Conservation (phyloP, 2,888 invertebrate species). For the Phyto melanocephala region DNA sequence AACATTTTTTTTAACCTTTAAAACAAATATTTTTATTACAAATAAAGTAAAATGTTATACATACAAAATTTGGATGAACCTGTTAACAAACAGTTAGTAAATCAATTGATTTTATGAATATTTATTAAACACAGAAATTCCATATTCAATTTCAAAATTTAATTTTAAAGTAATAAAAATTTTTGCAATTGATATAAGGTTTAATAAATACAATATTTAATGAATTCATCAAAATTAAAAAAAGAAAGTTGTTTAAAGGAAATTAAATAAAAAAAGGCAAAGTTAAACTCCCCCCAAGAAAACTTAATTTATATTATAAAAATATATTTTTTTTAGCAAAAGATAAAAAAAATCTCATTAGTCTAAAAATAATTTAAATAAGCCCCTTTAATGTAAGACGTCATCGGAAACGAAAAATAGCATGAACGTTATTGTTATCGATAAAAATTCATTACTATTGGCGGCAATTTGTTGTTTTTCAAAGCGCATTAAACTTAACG, state of each 20-base stretch:
- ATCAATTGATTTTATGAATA: no score
- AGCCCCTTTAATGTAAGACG: no score
- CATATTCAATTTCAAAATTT: not conserved
- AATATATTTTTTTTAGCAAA: constrained; percentile 28
- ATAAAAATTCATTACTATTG: no score
- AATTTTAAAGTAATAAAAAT: not conserved
- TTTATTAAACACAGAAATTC: no score
- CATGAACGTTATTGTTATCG: no score
- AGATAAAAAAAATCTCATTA: constrained; percentile 60
- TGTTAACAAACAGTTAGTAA: no score
- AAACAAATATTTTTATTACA: no score
- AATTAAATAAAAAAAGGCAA: constrained; percentile 59
- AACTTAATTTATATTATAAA: constrained; percentile 34
- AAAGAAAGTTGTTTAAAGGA: constrained; percentile 50
- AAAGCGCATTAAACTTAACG: constrained; percentile 9
- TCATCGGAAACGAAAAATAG: no score
- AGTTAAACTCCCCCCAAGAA: not conserved
- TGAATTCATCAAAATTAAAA: constrained; percentile 49
- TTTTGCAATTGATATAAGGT: constrained; percentile 66
- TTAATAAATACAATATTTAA: constrained; percentile 56
- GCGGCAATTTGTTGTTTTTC: no score
- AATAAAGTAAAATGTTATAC: no score
- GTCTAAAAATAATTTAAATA: constrained; percentile 57
- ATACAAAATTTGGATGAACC: no score
- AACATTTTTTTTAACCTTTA: no score